Evolutionary conservation across 2,888 invertebrate species (phyloP), one percentile per base, ranked within the genome.

Genomic region (Melieria picta): DNA sequence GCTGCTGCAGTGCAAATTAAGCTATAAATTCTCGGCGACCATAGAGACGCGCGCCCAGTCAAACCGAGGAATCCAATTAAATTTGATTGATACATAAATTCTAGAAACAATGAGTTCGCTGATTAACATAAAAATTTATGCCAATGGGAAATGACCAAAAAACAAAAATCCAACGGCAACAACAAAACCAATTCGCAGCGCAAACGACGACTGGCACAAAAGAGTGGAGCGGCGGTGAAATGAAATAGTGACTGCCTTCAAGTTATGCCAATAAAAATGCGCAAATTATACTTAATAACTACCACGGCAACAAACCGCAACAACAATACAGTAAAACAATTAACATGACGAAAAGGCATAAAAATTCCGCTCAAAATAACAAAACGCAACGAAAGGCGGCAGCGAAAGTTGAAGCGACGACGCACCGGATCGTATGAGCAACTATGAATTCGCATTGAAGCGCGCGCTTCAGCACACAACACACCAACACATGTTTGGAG

Each of bases 291-390:
- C 78, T 79, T 77, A 73, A 79, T 76, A 77, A 71, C 65, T 66
- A 74, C 65, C 72, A 72, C 75, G 76, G 67, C 9, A 72, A 60
- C 30, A 60, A 71, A 52, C 56, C 68, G 60, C 64, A 71, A 77
- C 75, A 72, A 78, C 43, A 30, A 45, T 68, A 50, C 62, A 75
- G 74, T 69, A 65, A 75, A 79, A 77, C 82, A 82, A 82, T 82
- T 82, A 82, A 80, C 81, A 79, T 81, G 82, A 81, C 79, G 78
- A 79, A 82, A 80, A 77, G 80, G 77, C 77, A 81, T 81, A 76
- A 82, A 81, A 80, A 77, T 75, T 73, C 74, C 73, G 74, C 75
- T 75, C 70, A 42, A 63, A 63, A 45, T 6, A 4, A 55, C 42
- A n/a, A 45, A 58, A 55, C 57, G 62, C 10, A 46, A 60, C 55